A percentile compares a stretch with the other conserved stretches of the same genome.
Evolutionary conservation across 2,797 vertebrate genomes (phyloP).

Genomic region (Rhyacichthys aspro): DNA sequence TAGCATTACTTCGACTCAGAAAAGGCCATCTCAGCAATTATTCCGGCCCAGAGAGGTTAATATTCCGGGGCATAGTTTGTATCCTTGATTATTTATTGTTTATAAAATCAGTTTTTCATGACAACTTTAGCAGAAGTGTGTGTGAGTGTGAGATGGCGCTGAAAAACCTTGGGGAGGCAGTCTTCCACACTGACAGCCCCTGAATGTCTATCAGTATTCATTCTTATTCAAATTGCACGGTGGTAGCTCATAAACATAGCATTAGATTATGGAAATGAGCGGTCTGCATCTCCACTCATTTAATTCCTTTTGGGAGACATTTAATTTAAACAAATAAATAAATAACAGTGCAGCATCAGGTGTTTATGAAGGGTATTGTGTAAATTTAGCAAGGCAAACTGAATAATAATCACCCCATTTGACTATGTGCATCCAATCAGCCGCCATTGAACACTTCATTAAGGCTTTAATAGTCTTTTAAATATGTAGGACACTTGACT

Average conservation of each 20-base stretch:
- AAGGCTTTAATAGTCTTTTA: conserved; percentile 72
- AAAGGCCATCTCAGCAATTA: conserved; percentile 14
- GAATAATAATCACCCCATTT: conserved; percentile 75
- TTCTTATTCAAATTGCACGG: conserved; percentile 78
- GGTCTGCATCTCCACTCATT: conserved; percentile 71
- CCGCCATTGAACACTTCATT: conserved; percentile 78
- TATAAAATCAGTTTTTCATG: conserved; percentile 19
- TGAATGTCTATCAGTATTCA: conserved; percentile 65
- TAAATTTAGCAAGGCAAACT: conserved; percentile 71
- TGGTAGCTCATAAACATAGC: conserved; percentile 75
- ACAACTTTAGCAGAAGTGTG: conserved; percentile 2
- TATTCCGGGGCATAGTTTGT: conserved; percentile 15
- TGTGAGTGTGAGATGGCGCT: conserved; percentile 39
- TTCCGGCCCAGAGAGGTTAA: conserved; percentile 12
- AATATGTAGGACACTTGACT: conserved; percentile 71
- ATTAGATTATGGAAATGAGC: conserved; percentile 84
- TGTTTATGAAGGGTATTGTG: conserved; percentile 75
- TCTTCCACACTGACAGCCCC: conserved; percentile 45
- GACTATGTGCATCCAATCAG: conserved; percentile 68
- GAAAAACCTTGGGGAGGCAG: conserved; percentile 59
- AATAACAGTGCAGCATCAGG: conserved; percentile 73
- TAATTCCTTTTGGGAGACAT: conserved; percentile 82
- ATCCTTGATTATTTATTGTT: conserved; percentile 39
- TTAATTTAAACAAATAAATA: conserved; percentile 84
- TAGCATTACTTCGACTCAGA: neutral